Percentiles rank a stretch among this genome's conserved stretches.
Evolutionary conservation across 2,888 invertebrate genomes (phyloP).

Genomic region (Crossocerus cetratus): DNA sequence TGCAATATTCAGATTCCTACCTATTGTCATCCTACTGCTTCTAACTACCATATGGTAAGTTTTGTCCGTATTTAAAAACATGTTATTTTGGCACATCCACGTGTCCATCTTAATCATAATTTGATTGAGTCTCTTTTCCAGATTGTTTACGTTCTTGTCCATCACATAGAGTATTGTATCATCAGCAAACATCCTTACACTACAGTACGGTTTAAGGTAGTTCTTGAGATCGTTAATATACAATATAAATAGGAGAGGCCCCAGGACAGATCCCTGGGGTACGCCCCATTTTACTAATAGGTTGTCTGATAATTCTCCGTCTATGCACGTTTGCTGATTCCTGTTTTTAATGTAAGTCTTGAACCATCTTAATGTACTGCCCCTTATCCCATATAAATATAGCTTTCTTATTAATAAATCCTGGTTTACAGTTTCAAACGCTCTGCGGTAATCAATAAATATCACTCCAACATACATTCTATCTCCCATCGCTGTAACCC

Average conservation of each 20-base stretch:
- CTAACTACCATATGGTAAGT: too few species aligned
- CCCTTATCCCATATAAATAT: constrained; percentile 6
- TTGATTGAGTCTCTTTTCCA: not conserved
- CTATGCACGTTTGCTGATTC: constrained; percentile 1
- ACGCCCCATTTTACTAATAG: too few species aligned
- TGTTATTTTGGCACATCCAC: too few species aligned
- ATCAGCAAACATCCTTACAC: not conserved
- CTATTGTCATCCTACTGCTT: too few species aligned
- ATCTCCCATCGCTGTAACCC: constrained; percentile 15
- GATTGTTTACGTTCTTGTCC: not conserved
- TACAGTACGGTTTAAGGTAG: too few species aligned
- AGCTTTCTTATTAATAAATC: constrained; percentile 12
- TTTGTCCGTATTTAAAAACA: too few species aligned
- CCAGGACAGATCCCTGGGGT: constrained; percentile 3
- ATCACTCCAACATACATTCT: constrained; percentile 28
- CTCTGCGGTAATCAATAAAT: constrained; percentile 43
- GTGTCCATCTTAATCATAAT: not conserved
- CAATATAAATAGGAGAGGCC: constrained; percentile 7
- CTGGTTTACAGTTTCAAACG: constrained; percentile 36
- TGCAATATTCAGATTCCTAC: too few species aligned
- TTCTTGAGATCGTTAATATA: not conserved
- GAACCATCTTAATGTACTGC: not conserved
- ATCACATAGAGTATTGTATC: not conserved
- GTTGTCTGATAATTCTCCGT: constrained; percentile 1
- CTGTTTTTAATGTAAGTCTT: constrained; percentile 1